A percentile compares a stretch with the other conserved stretches of the same genome.
Conservation (phyloP, 1,140 invertebrate species). For the Holcopasites calliopsidis region DNA sequence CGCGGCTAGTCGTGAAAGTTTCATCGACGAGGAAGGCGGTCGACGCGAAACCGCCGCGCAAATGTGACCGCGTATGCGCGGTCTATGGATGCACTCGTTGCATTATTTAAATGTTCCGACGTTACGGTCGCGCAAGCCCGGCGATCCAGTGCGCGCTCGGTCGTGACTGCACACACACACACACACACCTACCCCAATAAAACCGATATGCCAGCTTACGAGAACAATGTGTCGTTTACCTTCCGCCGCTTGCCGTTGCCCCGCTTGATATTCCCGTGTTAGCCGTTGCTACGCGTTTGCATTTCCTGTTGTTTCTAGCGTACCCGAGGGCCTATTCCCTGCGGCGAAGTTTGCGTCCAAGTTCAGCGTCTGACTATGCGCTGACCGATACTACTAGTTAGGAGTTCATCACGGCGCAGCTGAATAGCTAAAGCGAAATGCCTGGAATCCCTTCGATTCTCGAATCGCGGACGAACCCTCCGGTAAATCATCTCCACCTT, state of each 20-base stretch:
- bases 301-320: neutral
- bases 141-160: constrained; percentile 13
- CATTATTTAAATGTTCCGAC: constrained; percentile 60
- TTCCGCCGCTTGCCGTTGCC: neutral
- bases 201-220: neutral
- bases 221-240: constrained; percentile 38
- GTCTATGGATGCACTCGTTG: constrained; percentile 30
- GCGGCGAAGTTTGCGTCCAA: neutral
- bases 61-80: constrained; percentile 8
- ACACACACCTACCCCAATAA: neutral
- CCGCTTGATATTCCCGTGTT: neutral
- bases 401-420: constrained; percentile 10
- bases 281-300: neutral
- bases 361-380: constrained; percentile 31
- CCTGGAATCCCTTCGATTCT: no score
- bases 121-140: constrained; percentile 30
- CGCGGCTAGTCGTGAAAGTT: constrained; percentile 51
- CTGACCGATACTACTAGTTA: constrained; percentile 33
- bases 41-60: constrained; percentile 32
- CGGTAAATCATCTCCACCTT: neutral
- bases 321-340: neutral
- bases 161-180: neutral
- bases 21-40: constrained; percentile 42
- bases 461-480: neutral
- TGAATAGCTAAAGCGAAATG: no score